Base-by-base conservation (phyloP, 1,140 invertebrate genomes). In the Sminthurides bifidus region DNA sequence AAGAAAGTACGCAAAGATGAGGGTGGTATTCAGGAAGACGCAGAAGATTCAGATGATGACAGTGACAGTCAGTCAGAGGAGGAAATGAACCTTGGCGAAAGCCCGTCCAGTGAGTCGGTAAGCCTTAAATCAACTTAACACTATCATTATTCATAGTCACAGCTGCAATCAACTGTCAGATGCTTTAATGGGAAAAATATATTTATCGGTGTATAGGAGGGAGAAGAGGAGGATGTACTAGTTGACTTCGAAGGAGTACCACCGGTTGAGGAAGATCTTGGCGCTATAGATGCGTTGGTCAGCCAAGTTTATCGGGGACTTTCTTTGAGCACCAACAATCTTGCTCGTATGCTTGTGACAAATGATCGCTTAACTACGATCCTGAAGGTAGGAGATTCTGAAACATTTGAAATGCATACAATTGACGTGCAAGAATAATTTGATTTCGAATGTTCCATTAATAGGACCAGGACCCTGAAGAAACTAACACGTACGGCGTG, bases 221-320 rank as follows among this genome's bases (percentile, higher is more conserved):
- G 21, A 46, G 46, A 6, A 4, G 46, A 49, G 15, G 38, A 21
- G 5, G 35, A 17, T 6, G 17, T 49, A n/a, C 19, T 17, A n/a
- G 17, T 49, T 10, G 46, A 49, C n/a, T 49, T 49, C 21, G 46
- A 49, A 49, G 46, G 46, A 31, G 31, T 49, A 3, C 29, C 46
- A 31, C 46, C 46, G 4, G 19, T n/a, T n/a, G 27, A 30, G 21
- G 46, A 33, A 6, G 46, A 49, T 49, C 5, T 17, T 31, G 46
- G 21, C 3, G 12, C 46, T 6, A 19, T 49, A 3, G 21, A 49
- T 12, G 21, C 3, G 21, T 21, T 49, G 5, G 3, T 49, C 8
- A 31, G 21, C 21, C 46, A 49, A 35, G 8, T 49, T 10, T 49
- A 17, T 33, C 31, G 46, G 35, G 46, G 46, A 4, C 27, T 49